A percentile compares a stretch with the other conserved stretches of the same genome.
Evolutionary conservation across 2,888 invertebrate species (phyloP).

Genomic region (Drosophila meridiana): DNA sequence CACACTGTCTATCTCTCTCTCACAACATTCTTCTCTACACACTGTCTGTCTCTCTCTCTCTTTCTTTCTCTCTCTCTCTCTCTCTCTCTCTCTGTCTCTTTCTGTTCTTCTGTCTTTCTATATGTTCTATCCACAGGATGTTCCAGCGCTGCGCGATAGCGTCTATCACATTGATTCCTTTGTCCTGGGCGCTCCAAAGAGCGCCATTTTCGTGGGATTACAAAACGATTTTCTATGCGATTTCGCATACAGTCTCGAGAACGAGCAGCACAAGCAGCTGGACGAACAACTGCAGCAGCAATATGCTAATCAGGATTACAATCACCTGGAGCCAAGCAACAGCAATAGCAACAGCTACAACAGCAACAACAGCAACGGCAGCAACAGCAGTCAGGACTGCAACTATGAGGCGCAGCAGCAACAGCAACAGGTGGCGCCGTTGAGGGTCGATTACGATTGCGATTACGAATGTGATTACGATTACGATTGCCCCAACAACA

Average conservation of each 20-base stretch:
- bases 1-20: constrained; percentile 19
- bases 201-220: constrained; percentile 84
- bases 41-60: constrained; percentile 21
- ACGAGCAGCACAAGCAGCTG: constrained; percentile 26
- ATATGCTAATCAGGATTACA: constrained; percentile 6
- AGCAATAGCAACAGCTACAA: constrained; percentile 3
- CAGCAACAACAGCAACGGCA: constrained; percentile 3
- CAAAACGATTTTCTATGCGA: constrained; percentile 82
- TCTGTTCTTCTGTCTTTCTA: constrained; percentile 66
- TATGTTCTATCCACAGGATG: constrained; percentile 82
- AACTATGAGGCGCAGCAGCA: constrained; percentile 30
- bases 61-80: constrained; percentile 45
- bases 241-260: constrained; percentile 69
- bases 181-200: constrained; percentile 82
- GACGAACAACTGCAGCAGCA: constrained; percentile 11
- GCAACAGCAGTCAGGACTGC: constrained; percentile 9
- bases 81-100: constrained; percentile 63
- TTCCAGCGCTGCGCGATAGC: constrained; percentile 80
- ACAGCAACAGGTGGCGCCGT: constrained; percentile 35
- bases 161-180: constrained; percentile 84
- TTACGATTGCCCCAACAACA: constrained; percentile 48
- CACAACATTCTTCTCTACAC: constrained; percentile 24
- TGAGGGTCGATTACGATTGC: constrained; percentile 40
- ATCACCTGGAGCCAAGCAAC: constrained; percentile 5
- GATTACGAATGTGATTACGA: constrained; percentile 56